Conservation (phyloP, 2,797 vertebrate genomes). For the Sebastes ruberrimus region DNA sequence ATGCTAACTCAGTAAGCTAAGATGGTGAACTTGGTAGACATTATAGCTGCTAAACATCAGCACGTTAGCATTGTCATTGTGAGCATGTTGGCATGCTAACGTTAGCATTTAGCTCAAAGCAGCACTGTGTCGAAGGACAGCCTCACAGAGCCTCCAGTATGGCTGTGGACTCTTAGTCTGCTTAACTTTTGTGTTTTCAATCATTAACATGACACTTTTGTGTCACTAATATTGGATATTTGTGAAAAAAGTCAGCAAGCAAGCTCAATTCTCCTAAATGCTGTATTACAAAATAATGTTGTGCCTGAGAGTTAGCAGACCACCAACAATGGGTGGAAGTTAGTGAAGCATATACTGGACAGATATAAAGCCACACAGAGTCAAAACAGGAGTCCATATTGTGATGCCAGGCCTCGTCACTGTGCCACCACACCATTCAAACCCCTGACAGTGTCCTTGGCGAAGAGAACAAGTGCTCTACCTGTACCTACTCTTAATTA, state of each 20-base stretch:
- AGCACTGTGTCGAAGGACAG: background rate
- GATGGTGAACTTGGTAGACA: background rate
- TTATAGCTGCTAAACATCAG: background rate
- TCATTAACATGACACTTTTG: too few species aligned
- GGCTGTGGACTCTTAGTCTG: background rate
- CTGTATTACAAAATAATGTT: background rate
- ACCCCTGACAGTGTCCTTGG: conserved; percentile 21
- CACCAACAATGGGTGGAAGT: background rate
- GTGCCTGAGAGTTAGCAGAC: background rate
- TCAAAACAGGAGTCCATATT: conserved; percentile 2
- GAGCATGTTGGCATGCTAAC: too few species aligned
- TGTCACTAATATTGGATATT: background rate
- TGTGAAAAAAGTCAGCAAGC: background rate
- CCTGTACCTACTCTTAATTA: background rate
- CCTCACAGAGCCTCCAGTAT: background rate
- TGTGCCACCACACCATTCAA: conserved; percentile 11
- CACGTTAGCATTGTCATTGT: too few species aligned
- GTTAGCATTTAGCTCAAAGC: background rate
- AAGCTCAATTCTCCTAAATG: background rate
- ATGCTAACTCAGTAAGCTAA: background rate
- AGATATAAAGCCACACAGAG: conserved; percentile 6
- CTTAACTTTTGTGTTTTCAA: background rate
- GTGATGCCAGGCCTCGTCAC: background rate
- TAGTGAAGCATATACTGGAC: background rate
- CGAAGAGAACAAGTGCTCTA: background rate